Conservation (phyloP, 2,113 vertebrate genomes). For the Phaethornis superciliosus region DNA sequence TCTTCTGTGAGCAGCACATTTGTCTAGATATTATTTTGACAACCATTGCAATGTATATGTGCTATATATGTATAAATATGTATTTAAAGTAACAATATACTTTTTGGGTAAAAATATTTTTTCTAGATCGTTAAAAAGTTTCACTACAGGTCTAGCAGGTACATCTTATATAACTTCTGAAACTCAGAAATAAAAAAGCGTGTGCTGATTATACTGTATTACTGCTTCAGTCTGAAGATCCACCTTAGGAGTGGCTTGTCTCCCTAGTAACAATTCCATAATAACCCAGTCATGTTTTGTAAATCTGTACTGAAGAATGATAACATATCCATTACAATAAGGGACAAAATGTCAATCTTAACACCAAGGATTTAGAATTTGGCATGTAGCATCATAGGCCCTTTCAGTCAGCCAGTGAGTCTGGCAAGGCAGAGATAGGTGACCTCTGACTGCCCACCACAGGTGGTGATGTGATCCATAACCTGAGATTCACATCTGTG, state of each 20-base stretch:
- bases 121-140: background rate
- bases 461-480: background rate
- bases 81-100: background rate
- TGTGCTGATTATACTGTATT: constrained; percentile 7
- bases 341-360: constrained; percentile 4
- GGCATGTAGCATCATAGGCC: background rate
- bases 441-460: background rate
- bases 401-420: background rate
- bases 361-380: constrained; percentile 17
- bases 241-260: background rate
- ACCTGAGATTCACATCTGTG: background rate
- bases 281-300: background rate
- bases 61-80: too few species aligned
- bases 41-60: background rate
- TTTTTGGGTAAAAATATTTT: background rate
- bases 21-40: background rate
- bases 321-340: constrained; percentile 28
- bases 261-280: background rate
- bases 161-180: constrained; percentile 23
- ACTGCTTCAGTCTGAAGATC: constrained; percentile 26
- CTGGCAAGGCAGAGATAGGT: background rate
- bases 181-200: background rate
- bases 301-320: constrained; percentile 3
- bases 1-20: background rate
- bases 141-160: background rate